Evolutionary conservation across 2,797 vertebrate genomes (phyloP).

Genomic region (Bradypodion pumilum): DNA sequence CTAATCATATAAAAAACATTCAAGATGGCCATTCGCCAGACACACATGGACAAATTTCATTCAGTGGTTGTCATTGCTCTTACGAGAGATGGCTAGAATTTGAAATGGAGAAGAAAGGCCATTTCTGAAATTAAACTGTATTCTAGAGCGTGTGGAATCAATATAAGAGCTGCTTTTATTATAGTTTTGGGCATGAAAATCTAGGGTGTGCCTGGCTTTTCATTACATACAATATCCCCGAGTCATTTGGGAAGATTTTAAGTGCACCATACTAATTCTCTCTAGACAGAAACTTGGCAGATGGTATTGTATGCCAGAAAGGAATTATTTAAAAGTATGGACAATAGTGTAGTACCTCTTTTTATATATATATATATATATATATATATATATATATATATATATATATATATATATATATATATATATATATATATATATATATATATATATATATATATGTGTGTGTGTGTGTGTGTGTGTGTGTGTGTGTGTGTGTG

Average conservation of each 20-base stretch:
- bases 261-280: conserved; percentile 11
- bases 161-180: conserved; percentile 34
- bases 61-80: conserved; percentile 29
- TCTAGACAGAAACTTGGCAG: conserved; percentile 27
- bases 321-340: conserved; percentile 27
- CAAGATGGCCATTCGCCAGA: background rate
- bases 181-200: conserved; percentile 10
- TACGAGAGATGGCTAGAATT: background rate
- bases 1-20: background rate
- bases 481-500: too few relatives aligned
- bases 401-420: too few relatives aligned
- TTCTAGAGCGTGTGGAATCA: background rate
- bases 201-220: conserved; percentile 24
- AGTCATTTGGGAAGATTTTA: conserved; percentile 35
- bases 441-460: too few relatives aligned
- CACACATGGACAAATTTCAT: conserved; percentile 9
- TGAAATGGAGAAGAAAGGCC: conserved; percentile 24
- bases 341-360: conserved; percentile 6
- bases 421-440: too few relatives aligned
- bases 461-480: too few relatives aligned
- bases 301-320: background rate
- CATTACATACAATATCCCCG: background rate
- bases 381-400: too few relatives aligned
- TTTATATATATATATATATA: conserved; percentile 13
- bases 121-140: conserved; percentile 24